Percentiles rank a stretch among this genome's conserved stretches.
phyloP scores from a whole-genome alignment of 92 coral and sea anemone species.

The Zoanthus gigantus region DNA sequence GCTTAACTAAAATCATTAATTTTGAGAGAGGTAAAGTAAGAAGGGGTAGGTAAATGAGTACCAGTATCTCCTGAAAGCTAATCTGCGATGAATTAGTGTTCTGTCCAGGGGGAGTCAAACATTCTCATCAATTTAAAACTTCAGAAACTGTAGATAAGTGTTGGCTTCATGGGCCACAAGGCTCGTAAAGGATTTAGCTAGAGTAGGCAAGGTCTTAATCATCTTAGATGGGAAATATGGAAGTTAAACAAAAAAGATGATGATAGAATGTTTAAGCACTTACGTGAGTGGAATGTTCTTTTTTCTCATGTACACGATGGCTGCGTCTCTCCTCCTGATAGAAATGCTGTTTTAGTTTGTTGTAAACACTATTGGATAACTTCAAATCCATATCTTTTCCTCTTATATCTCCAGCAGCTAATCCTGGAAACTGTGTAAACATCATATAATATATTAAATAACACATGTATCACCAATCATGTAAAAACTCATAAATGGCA shows the following conservation, averaged over 20 bases:
- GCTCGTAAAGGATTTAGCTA: too few species aligned
- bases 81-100: too few species aligned
- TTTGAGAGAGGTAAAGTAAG: neutral
- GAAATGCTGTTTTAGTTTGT: slow-evolving; percentile 91
- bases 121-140: too few species aligned
- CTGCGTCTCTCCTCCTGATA: slow-evolving; percentile 90
- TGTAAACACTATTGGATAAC: slow-evolving; percentile 93
- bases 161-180: too few species aligned
- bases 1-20: neutral
- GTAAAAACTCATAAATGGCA: too few species aligned
- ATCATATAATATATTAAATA: neutral
- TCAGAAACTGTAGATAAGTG: too few species aligned
- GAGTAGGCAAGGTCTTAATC: too few species aligned
- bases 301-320: slow-evolving; percentile 95
- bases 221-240: too few species aligned
- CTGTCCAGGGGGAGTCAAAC: too few species aligned
- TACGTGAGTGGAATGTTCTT: slow-evolving; percentile 98
- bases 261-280: neutral
- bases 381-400: slow-evolving; percentile 85
- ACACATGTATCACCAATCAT: neutral
- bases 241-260: too few species aligned
- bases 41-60: too few species aligned
- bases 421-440: slow-evolving; percentile 82
- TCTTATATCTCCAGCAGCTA: slow-evolving; percentile 95
- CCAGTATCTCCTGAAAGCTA: too few species aligned